Evolutionary conservation across 2,888 invertebrate species (phyloP).

Genomic region (Polietes domitor): DNA sequence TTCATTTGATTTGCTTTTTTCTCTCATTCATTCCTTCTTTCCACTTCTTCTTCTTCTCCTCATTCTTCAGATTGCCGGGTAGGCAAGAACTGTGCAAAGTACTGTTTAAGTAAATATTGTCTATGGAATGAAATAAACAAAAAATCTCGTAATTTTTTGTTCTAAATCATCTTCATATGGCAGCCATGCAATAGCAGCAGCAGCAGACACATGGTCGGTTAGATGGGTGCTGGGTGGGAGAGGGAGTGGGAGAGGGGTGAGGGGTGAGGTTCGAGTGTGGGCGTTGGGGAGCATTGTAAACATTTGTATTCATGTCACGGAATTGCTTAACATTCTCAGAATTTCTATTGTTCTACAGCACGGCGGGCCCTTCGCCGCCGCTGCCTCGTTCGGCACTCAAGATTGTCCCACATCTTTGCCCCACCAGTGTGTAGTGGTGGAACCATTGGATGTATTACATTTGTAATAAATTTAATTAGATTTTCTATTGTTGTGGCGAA

Average conservation of each 20-base stretch:
- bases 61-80: background rate
- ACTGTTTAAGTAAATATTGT: conserved; percentile 24
- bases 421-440: background rate
- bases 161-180: conserved; percentile 6
- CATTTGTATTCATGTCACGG: conserved; percentile 59
- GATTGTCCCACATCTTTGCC: background rate
- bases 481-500: conserved; percentile 23
- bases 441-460: conserved; percentile 25
- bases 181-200: conserved; percentile 28
- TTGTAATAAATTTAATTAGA: conserved; percentile 48
- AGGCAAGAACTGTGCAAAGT: background rate
- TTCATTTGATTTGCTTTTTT: conserved; percentile 28
- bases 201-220: background rate
- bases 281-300: conserved; percentile 32
- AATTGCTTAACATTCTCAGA: conserved; percentile 39
- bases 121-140: background rate
- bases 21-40: background rate
- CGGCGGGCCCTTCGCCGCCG: background rate
- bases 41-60: background rate
- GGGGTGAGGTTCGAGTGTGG: background rate
- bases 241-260: too few relatives aligned
- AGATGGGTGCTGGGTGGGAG: background rate
- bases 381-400: background rate
- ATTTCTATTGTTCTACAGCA: conserved; percentile 38
- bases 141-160: conserved; percentile 27